Base-by-base conservation (phyloP, 2,113 vertebrate genomes). In the Myotis lucifugus region DNA sequence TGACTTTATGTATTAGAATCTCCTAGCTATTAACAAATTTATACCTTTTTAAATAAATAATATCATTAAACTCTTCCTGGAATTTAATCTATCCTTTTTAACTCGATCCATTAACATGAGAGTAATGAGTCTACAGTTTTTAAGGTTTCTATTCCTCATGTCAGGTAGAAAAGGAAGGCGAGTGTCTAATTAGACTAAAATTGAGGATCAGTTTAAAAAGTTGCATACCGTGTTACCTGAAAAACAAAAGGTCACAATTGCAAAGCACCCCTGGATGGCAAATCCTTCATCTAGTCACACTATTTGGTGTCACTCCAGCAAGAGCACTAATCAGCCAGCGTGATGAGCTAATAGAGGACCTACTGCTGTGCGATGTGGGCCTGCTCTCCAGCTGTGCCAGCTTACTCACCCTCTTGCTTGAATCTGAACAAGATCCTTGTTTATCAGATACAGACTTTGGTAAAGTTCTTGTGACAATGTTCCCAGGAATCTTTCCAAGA, bases 401-500 rank as follows among this genome's bases (percentile, higher is more conserved):
- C n/a, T 89, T 70, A 91, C 67, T 61, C 50, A 88, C 66, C 73
- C 50, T 66, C 69, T 34, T 73, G 48, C 54, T 52, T 70, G 90
- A 84, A 66, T 90, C 42, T 95, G 88, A 95, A 81, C 89, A 87
- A 72, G 61, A 76, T 27, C 66, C 85, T 95, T 93, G 76, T 37
- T 40, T 90, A 92, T 95, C 90, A 90, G 90, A 93, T 76, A 50
- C 92, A 96, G 95, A 90, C 84, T 50, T 92, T 81, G 64, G 74
- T 97, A 70, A 94, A 95, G 70, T 93, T 93, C 92, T 81, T 95
- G 88, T 72, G 94, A 96, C 96, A 93, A 3, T 76, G 94, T 90
- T 97, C 88, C 92, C 96, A 97, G 85, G 90, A 97, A 82, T 90
- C 85, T 50, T 97, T 97, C 94, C 97, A 97, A 95, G 96, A 97